These are phyloP conservation scores for Corvus moneduloides DNA, from an alignment of 2,113 vertebrate species.

Conservation along the genomic window DNA sequence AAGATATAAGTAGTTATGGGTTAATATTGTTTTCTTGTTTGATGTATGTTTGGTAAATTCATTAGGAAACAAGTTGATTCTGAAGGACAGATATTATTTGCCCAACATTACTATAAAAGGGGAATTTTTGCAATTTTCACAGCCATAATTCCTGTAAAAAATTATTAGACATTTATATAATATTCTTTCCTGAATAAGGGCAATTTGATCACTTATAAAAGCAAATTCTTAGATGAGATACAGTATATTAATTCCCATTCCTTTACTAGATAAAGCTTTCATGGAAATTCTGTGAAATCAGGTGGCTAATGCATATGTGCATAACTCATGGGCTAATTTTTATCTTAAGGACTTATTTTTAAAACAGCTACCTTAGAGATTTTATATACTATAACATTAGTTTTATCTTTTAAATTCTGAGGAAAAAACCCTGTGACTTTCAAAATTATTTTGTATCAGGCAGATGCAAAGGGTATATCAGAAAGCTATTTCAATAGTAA, in stretches of 20 bases:
- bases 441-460: not conserved
- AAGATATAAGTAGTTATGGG: not conserved
- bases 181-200: not conserved
- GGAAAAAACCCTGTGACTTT: not conserved
- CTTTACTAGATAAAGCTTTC: not conserved
- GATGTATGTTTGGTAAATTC: not conserved
- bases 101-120: not conserved
- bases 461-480: not conserved
- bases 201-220: not conserved
- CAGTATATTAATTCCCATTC: not conserved
- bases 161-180: not conserved
- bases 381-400: not conserved
- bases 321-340: not conserved
- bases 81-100: not conserved
- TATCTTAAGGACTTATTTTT: not conserved
- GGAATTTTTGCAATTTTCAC: not conserved
- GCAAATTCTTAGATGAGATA: not conserved
- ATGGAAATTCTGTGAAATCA: not conserved
- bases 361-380: not conserved
- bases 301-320: not conserved
- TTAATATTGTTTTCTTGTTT: not conserved
- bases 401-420: not conserved
- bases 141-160: not conserved
- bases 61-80: not conserved
- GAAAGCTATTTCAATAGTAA: not conserved